Percentiles rank a stretch among this genome's conserved stretches.
Conservation (phyloP, 2,113 vertebrate species). For the Pelecanoides urinatrix region DNA sequence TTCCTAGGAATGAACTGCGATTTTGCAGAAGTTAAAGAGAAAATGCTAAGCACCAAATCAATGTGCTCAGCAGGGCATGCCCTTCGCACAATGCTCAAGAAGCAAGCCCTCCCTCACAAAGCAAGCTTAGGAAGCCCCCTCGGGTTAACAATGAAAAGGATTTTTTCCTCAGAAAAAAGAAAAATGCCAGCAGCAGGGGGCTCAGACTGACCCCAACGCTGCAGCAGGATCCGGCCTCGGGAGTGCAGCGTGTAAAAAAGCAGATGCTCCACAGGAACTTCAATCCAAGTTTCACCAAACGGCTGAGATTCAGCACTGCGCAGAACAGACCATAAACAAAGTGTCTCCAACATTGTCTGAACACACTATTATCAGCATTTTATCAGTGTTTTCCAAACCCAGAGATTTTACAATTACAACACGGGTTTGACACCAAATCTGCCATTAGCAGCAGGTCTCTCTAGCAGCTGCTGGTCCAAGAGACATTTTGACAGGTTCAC, state of each 20-base stretch:
- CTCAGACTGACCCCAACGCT: neutral
- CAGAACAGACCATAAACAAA: neutral
- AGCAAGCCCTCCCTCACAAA: conserved; percentile 49
- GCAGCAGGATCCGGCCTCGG: neutral
- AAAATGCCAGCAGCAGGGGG: conserved; percentile 41
- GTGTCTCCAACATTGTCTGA: neutral
- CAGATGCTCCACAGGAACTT: neutral
- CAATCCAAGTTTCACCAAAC: neutral
- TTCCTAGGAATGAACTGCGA: neutral
- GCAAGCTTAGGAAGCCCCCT: neutral
- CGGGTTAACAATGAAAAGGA: conserved; percentile 37
- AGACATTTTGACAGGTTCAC: neutral
- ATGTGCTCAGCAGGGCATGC: conserved; percentile 61
- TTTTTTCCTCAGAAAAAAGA: conserved; percentile 38
- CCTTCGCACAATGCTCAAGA: conserved; percentile 43
- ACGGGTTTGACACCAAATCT: neutral
- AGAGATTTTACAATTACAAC: neutral
- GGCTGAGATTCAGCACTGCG: neutral
- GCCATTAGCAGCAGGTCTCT: neutral
- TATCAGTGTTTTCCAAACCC: neutral
- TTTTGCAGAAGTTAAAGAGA: conserved; percentile 14
- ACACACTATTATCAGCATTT: neutral
- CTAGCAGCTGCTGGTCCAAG: neutral
- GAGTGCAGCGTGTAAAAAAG: neutral
- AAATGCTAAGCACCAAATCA: conserved; percentile 26